These are phyloP conservation scores for Prinia subflava DNA, from an alignment of 2,113 vertebrate genomes.

Conservation along the genomic window DNA sequence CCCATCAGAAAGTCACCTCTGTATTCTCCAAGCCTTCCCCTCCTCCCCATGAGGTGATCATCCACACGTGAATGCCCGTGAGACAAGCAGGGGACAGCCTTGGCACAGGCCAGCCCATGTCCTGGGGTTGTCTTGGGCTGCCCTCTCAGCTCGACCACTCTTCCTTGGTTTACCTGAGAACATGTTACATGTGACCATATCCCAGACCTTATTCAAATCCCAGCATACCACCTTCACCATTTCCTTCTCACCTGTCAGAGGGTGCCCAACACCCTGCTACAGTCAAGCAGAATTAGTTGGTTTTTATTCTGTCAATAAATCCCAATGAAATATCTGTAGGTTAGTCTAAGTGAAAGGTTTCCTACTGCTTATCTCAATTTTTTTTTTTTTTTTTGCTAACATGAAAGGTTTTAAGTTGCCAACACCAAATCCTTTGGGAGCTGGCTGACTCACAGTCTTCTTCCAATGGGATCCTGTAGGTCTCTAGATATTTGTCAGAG, in stretches of 20 bases:
- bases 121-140: background rate
- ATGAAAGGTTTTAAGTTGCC: background rate
- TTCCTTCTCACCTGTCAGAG: background rate
- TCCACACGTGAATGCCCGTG: accelerated
- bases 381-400: background rate
- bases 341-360: background rate
- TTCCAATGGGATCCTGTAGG: background rate
- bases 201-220: background rate
- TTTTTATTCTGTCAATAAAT: background rate
- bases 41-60: background rate
- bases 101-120: background rate
- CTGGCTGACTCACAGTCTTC: background rate
- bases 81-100: background rate
- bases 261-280: background rate
- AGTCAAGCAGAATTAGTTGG: background rate
- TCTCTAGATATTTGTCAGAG: background rate
- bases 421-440: background rate
- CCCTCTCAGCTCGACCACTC: accelerated
- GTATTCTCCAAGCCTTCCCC: background rate
- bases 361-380: background rate
- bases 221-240: background rate
- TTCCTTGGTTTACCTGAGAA: background rate
- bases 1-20: background rate
- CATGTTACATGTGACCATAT: background rate
- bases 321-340: background rate